phyloP scores from a whole-genome alignment of 2,797 vertebrate genomes.

The Dermochelys coriacea region DNA sequence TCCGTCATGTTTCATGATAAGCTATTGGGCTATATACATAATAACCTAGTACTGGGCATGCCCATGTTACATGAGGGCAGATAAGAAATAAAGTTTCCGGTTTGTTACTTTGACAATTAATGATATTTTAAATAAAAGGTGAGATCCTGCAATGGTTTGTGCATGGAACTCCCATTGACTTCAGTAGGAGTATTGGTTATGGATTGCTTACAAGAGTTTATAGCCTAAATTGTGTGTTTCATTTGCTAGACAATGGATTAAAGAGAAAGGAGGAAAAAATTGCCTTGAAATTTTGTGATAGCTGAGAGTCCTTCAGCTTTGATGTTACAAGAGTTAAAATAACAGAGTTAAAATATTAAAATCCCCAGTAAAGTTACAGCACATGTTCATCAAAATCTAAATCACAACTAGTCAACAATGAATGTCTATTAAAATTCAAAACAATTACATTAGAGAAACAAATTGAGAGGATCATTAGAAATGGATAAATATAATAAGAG shows the following conservation, averaged over 20 bases:
- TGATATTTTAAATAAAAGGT: not conserved
- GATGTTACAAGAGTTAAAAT: not conserved
- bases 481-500: not conserved
- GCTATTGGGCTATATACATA: not conserved
- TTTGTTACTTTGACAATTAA: not conserved
- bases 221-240: not conserved
- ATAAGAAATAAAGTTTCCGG: not conserved
- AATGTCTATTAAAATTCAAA: not conserved
- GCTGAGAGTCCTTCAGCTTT: not conserved
- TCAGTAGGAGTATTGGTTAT: not conserved
- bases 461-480: not conserved
- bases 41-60: not conserved
- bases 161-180: not conserved
- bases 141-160: not conserved
- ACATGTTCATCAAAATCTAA: not conserved
- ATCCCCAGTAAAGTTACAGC: not conserved
- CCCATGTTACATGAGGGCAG: not conserved
- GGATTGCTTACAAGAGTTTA: not conserved
- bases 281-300: rapidly evolving
- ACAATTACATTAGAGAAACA: not conserved
- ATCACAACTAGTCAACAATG: not conserved
- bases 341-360: slow-evolving; percentile 20
- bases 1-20: not conserved
- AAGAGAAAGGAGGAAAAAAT: not conserved
- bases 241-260: not conserved